Conservation (phyloP, 2,797 vertebrate genomes). For the Acanthiza pusilla region DNA sequence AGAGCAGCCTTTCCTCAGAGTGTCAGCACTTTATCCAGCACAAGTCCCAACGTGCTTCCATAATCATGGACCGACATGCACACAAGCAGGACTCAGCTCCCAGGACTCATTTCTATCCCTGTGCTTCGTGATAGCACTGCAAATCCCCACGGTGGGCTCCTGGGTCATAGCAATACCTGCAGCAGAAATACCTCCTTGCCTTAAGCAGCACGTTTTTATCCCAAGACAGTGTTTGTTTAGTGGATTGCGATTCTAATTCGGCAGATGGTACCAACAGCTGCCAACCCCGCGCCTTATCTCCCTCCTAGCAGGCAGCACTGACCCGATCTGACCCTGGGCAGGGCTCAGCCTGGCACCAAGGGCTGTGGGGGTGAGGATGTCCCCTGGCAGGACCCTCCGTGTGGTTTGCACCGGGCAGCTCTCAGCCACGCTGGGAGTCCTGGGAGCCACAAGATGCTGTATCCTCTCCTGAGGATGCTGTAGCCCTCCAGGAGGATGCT, state of each 20-base stretch:
- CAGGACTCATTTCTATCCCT: background rate
- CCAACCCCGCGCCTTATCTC: background rate
- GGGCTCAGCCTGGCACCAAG: background rate
- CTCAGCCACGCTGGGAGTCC: background rate
- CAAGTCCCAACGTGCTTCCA: background rate
- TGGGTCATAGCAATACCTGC: background rate
- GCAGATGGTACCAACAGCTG: constrained; percentile 52
- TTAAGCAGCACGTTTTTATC: background rate
- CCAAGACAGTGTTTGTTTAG: constrained; percentile 1
- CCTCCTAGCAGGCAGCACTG: background rate
- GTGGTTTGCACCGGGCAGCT: background rate
- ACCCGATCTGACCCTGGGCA: background rate
- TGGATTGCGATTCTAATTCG: constrained; percentile 11
- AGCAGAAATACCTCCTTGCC: background rate
- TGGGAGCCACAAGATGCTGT: background rate
- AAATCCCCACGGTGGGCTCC: background rate
- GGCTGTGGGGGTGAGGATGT: background rate
- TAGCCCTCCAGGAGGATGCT: background rate
- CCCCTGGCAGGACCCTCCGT: background rate
- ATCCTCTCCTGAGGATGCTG: background rate
- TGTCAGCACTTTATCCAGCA: background rate
- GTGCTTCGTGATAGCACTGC: background rate
- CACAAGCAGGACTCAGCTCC: background rate
- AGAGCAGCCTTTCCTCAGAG: background rate
- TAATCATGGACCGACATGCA: rapidly evolving